Evolutionary conservation across 2,888 invertebrate species (phyloP).

Genomic region (Leistus spinibarbis): DNA sequence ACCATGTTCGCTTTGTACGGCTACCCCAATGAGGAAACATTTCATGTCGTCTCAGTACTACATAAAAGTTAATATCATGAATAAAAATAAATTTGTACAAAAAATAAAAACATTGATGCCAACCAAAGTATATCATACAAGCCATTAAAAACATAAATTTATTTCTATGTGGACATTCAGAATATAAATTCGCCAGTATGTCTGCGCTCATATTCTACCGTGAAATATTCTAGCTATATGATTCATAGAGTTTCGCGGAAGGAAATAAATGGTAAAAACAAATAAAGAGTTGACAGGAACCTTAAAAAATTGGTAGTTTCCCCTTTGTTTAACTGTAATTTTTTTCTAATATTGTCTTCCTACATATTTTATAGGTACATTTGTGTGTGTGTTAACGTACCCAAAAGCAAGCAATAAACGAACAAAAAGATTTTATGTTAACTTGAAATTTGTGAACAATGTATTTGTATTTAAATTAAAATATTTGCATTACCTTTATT

Average conservation of each 20-base stretch:
- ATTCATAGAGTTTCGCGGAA: constrained; percentile 17
- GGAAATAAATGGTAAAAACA: constrained; percentile 5
- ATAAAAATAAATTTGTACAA: not conserved
- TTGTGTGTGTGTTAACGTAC: too few relatives aligned
- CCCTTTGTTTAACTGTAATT: not conserved
- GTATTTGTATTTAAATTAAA: too few relatives aligned
- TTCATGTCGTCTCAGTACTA: not conserved
- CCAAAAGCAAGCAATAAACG: too few relatives aligned
- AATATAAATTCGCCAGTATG: constrained; percentile 22
- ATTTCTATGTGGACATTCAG: constrained; percentile 28
- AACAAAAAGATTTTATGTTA: too few relatives aligned
- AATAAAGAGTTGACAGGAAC: constrained; percentile 6
- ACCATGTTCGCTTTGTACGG: not conserved
- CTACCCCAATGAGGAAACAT: not conserved
- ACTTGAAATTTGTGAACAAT: too few relatives aligned
- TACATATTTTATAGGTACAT: too few relatives aligned
- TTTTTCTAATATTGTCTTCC: too few relatives aligned
- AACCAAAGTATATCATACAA: constrained; percentile 3
- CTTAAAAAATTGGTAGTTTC: not conserved
- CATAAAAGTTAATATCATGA: not conserved
- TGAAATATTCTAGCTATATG: constrained; percentile 26
- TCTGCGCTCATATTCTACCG: constrained; percentile 19
- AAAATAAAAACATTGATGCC: not conserved
- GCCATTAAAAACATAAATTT: constrained; percentile 17
- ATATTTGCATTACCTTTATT: too few relatives aligned